Conservation (phyloP, 2,113 vertebrate genomes). For the Poeciliopsis prolifica region DNA sequence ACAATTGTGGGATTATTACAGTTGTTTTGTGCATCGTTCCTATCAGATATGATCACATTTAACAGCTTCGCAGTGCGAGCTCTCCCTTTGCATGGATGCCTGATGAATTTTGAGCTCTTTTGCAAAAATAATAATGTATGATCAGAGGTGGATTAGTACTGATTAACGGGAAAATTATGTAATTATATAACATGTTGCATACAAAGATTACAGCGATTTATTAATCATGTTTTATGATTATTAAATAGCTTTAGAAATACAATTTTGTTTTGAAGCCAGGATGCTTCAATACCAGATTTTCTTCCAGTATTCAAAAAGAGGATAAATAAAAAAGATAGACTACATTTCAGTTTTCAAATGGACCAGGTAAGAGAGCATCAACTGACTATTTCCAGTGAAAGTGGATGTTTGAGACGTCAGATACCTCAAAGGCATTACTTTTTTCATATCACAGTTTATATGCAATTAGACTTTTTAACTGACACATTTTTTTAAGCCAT, state of each 20-base stretch:
- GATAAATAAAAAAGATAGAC: background rate
- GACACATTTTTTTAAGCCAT: too few relatives aligned
- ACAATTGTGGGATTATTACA: constrained; percentile 18
- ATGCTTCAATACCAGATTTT: background rate
- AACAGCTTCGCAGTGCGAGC: constrained; percentile 18
- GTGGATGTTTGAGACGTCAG: background rate
- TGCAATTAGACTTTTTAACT: too few relatives aligned
- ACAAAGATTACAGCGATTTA: background rate
- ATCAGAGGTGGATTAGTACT: constrained; percentile 3
- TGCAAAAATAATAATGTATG: background rate
- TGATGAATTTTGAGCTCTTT: constrained; percentile 3
- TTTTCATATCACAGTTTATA: too few relatives aligned
- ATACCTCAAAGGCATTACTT: too few relatives aligned
- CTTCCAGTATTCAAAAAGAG: too few relatives aligned
- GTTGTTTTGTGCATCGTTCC: constrained; percentile 18
- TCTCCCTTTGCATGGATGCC: background rate
- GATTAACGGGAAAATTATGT: background rate
- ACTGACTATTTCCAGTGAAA: background rate
- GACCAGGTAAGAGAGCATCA: background rate
- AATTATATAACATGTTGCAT: background rate
- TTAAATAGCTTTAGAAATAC: background rate
- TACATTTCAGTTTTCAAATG: background rate
- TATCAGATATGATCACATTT: constrained; percentile 26
- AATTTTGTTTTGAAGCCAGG: background rate
- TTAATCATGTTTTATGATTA: background rate